A percentile compares a stretch with the other conserved stretches of the same genome.
phyloP scores from a whole-genome alignment of 2,888 invertebrate genomes.

The Mimas tiliae region DNA sequence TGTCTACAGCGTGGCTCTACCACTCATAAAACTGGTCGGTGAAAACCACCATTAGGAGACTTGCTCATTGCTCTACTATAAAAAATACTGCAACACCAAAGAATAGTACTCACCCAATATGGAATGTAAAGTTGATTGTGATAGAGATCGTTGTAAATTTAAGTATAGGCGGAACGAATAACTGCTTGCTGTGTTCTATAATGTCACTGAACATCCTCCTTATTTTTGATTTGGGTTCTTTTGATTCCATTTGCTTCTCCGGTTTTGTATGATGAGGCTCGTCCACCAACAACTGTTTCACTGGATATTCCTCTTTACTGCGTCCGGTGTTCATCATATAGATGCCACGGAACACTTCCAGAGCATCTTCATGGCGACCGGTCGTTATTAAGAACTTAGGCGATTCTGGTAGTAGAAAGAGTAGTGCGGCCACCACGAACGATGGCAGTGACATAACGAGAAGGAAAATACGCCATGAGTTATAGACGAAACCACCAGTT shows the following conservation, averaged over 20 bases:
- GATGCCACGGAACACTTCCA: conserved; percentile 92
- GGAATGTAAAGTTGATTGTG: conserved; percentile 96
- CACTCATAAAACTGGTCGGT: no score
- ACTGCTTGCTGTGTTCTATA: conserved; percentile 91
- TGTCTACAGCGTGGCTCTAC: no score
- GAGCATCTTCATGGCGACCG: conserved; percentile 91
- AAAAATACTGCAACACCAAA: neutral
- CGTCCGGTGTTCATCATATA: conserved; percentile 93
- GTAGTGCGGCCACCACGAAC: conserved; percentile 92
- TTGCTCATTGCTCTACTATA: no score
- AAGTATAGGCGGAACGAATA: conserved; percentile 92
- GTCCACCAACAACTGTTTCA: conserved; percentile 88
- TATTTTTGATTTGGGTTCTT: conserved; percentile 87
- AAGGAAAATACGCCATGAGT: conserved; percentile 96
- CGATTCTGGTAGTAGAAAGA: conserved; percentile 94
- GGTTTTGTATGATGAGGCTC: conserved; percentile 75
- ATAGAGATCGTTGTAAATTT: conserved; percentile 94
- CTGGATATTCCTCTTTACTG: conserved; percentile 89
- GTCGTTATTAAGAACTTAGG: conserved; percentile 94
- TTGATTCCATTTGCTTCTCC: conserved; percentile 86
- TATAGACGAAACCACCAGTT: conserved; percentile 90
- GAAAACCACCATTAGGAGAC: no score
- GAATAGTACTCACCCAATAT: conserved; percentile 89
- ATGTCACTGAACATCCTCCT: conserved; percentile 90
- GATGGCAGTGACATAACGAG: conserved; percentile 95